Evolutionary conservation across 2,113 vertebrate species (phyloP), one percentile per base, ranked within the genome.

Genomic region (Syngnathoides biaculeatus): DNA sequence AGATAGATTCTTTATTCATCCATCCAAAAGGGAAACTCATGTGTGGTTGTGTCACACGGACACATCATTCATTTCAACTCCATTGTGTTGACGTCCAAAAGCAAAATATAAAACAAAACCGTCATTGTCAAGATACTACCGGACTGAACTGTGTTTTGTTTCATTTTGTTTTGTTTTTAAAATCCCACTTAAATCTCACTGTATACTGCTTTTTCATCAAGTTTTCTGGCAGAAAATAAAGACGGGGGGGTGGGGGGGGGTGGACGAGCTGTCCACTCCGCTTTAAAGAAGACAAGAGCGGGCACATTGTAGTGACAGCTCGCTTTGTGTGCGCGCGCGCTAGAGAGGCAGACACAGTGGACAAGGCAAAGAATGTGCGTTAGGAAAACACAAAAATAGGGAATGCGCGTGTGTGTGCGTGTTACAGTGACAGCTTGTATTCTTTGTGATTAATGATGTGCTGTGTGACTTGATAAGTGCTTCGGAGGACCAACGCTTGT

Each of bases 381-480:
- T 79, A 69, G 77, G 66, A 83, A 86, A 84, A 81, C 74, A 73
- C 77, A 83, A 87, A 86, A 86, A 81, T 38, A 58, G 69, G 65
- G 61, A 27, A 12, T 58, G 52, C 45, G 64, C 58, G 79, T 0
- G 55, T 42, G 67, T 59, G 57, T 57, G 69, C 61, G 82, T 77
- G 83, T 80, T 74, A 69, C 87, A 80, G 67, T 88, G 87, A 90
- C 89, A 89, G 89, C 89, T 90, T 90, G 89, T 95, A 94, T 95
- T 96, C 94, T 96, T 93, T 91, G 95, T 98, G 96, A 98, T 98
- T 98, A 98, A 98, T 98, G 96, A 96, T 95, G 95, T 95, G 90
- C 86, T 94, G 95, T 96, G 97, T 96, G 96, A 98, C 94, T 97
- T 98, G 95, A 98, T 97, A 97, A 98, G 92, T 94, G 92, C 93